Base-by-base conservation (phyloP, 1,140 invertebrate genomes). In the Wiebesia pumilae region DNA sequence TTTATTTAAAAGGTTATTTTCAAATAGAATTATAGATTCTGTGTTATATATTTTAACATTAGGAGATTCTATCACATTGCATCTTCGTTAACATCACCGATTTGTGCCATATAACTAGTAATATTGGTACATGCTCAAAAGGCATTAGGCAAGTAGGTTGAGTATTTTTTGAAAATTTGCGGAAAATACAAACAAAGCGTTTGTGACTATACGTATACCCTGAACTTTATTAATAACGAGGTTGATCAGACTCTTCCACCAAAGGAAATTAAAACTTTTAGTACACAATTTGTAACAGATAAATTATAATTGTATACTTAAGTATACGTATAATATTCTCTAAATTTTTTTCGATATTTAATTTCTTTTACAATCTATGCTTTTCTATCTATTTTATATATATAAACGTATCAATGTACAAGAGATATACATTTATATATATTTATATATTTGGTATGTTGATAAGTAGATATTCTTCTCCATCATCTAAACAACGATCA, bases 221-320 rank as follows among this genome's bases (percentile, higher is more conserved):
- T 38, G 33, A 84, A 84, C 75, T 84, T 84, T 79, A 67, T 51
- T 78, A 84, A 84, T 84, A 78, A 51, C 51, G 7, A n/a, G 9
- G 35, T 19, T 24, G n/a, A 38, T 73, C n/a, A 43, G 19, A 71
- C 16, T 71, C 43, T 40, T 14, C 27, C 47, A 51, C 7, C 33
- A 9, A 62, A 67, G 27, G 69, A 40, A 84, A 84, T 79, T 79
- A 84, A 79, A 84, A 84, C 33, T 67, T 78, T 4, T 38, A 1
- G 16, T 69, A 35, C 47, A 51, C 30, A 80, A 80, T 81, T 67
- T 24, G 3, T n/a, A 43, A 65, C 38, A n/a, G 0, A 69, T 77
- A 65, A 84, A 62, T 58, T 77, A 47, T 65, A 43, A 77, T 33
- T 84, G 1, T 10, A 80, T 40, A 0, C 0, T 73, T 40, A 27